phyloP scores from a whole-genome alignment of 2,888 invertebrate species.

The Eupithecia exiguata region DNA sequence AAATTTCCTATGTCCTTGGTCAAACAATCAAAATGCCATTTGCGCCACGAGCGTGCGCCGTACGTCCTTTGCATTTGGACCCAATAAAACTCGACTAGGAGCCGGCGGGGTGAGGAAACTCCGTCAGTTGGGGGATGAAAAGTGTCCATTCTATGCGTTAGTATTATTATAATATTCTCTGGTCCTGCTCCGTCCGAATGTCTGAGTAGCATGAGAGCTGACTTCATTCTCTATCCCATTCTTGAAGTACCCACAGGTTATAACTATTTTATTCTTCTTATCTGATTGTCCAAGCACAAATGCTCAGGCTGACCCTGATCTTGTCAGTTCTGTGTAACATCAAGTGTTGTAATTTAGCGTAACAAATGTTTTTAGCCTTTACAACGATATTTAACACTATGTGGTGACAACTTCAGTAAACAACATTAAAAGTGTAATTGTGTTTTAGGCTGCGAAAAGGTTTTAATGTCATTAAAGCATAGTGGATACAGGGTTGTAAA shows the following conservation, averaged over 20 bases:
- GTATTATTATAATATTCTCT: no score
- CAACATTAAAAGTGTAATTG: conserved; percentile 48
- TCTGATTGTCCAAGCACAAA: conserved; percentile 51
- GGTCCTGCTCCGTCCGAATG: no score
- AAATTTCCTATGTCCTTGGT: no score
- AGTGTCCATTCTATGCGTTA: no score
- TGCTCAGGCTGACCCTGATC: conserved; percentile 38
- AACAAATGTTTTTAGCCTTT: conserved; percentile 37
- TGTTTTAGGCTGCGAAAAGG: conserved; percentile 65
- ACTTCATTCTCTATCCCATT: background rate
- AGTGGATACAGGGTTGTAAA: conserved; percentile 84
- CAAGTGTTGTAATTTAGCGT: conserved; percentile 40
- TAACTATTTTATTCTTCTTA: conserved; percentile 36
- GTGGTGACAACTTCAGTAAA: conserved; percentile 45
- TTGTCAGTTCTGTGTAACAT: conserved; percentile 28
- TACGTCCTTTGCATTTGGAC: no score
- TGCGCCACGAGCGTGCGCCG: no score
- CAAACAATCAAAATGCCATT: no score
- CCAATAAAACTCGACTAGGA: no score
- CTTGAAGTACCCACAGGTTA: conserved; percentile 33
- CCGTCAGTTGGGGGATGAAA: no score
- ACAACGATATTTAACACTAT: conserved; percentile 44
- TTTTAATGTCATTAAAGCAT: conserved; percentile 75
- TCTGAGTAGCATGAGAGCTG: background rate
- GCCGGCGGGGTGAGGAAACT: no score